A percentile compares a stretch with the other conserved stretches of the same genome.
phyloP scores from a whole-genome alignment of 2,888 invertebrate genomes.

The Spilosoma lubricipeda region DNA sequence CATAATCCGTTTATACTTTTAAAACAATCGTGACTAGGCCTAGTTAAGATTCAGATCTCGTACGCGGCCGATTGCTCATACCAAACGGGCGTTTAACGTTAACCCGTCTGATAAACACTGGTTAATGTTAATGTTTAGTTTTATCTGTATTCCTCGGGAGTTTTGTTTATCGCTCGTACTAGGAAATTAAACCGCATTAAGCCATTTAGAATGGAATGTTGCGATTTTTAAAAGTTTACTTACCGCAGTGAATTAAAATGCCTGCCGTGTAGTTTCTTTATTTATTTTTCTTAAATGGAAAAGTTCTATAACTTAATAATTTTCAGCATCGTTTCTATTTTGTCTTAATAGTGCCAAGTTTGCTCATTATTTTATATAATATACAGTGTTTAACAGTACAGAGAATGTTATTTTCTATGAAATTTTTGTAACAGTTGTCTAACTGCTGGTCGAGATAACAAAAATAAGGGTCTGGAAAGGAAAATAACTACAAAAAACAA shows the following conservation, averaged over 20 bases:
- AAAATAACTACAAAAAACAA: background rate
- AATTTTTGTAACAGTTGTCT: background rate
- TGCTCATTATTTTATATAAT: background rate
- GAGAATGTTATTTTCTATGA: background rate
- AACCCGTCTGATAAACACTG: conserved; percentile 52
- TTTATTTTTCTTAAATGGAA: background rate
- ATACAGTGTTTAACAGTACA: too few species aligned
- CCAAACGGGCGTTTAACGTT: conserved; percentile 58
- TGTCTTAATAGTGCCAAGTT: background rate
- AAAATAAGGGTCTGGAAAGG: background rate
- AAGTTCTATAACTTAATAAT: background rate
- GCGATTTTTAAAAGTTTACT: conserved; percentile 36
- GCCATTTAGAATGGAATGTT: conserved; percentile 41
- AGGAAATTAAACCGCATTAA: conserved; percentile 44
- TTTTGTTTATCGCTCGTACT: conserved; percentile 52
- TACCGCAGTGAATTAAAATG: conserved; percentile 20
- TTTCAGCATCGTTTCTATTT: background rate
- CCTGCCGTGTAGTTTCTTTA: conserved; percentile 10
- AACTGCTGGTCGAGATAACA: background rate
- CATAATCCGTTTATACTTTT: conserved; percentile 54
- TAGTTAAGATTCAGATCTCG: conserved; percentile 82
- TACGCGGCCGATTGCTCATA: conserved; percentile 76
- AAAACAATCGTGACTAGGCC: conserved; percentile 76
- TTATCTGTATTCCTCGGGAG: conserved; percentile 53
- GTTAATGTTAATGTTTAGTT: conserved; percentile 55